These are phyloP conservation scores for Echeneis naucrates DNA, from an alignment of 2,797 vertebrate species.

Conservation along the genomic window DNA sequence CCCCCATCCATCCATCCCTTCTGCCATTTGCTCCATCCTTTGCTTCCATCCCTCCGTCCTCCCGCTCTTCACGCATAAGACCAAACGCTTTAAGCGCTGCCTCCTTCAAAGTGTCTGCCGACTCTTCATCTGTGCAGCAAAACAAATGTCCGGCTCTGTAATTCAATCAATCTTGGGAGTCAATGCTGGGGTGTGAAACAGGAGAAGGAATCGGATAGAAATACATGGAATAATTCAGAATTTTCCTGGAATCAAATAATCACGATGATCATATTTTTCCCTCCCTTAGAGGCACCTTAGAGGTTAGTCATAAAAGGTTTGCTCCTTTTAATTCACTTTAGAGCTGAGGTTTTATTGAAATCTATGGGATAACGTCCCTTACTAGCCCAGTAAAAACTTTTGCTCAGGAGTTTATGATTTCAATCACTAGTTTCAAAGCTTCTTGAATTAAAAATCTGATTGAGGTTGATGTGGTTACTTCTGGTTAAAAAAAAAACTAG, in stretches of 20 bases:
- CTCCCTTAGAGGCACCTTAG: too few species aligned
- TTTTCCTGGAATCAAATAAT: background rate
- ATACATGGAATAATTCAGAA: too few species aligned
- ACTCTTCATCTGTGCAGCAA: slow-evolving; percentile 20
- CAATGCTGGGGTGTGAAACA: slow-evolving; percentile 10
- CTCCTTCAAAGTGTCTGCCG: background rate
- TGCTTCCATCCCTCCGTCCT: slow-evolving; percentile 39
- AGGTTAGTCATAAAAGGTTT: too few species aligned
- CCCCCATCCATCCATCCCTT: slow-evolving; percentile 32
- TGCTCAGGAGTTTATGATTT: too few species aligned
- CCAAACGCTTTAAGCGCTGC: slow-evolving; percentile 39
- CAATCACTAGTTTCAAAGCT: too few species aligned
- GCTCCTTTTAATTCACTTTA: too few species aligned
- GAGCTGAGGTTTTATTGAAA: too few species aligned
- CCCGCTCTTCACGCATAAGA: slow-evolving; percentile 39
- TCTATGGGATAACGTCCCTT: too few species aligned
- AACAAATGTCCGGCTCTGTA: slow-evolving; percentile 61
- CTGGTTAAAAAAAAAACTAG: too few species aligned
- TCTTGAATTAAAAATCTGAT: too few species aligned
- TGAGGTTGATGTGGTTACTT: too few species aligned
- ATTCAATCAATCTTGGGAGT: background rate
- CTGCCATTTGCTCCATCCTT: slow-evolving; percentile 7
- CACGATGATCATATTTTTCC: background rate
- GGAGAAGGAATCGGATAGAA: background rate
- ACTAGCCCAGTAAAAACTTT: too few species aligned